Base-by-base conservation (phyloP, 2,888 invertebrate genomes). In the Ypsolopha sequella region DNA sequence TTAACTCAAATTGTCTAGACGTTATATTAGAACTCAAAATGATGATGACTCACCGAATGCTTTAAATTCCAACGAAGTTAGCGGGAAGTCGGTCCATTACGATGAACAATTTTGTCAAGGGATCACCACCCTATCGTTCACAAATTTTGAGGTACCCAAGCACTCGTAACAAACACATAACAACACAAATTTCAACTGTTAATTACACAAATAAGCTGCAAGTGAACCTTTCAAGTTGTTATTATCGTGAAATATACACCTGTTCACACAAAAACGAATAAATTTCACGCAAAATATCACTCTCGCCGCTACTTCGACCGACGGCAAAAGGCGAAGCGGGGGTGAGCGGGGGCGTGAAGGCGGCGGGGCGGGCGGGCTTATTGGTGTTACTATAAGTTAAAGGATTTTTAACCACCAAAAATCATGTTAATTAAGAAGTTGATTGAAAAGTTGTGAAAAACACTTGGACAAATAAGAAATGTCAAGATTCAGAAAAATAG, bases 41-140 rank as follows among this genome's bases (percentile, higher is more conserved):
- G 66, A 58, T 64, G 77, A 76, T 86, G 85, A 85, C 85, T 86
- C 85, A 86, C 85, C 82, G 66, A 78, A 78, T 84, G 70, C 74
- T 84, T 84, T 80, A 84, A 82, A 86, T 84, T 84, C 79, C 80
- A 78, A 80, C 72, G 74, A 76, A 68, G 75, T 74, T 70, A 81
- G 79, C 76, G 78, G 80, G 78, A 79, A 79, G 67, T 69, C 66
- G 67, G 69, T 73, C 70, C 85, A 85, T 84, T 78, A 80, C 77
- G 76, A 71, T 74, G 72, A 66, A 60, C 60, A 73, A 76, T n/a
- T n/a, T n/a, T n/a, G n/a, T n/a, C 69, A 62, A 70, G 72, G 75
- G 76, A 80, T 77, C 77, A 76, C 65, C 64, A 73, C 64, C 65
- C 63, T 70, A 63, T 76, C 78, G 76, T 75, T 70, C 65, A 68